These are phyloP conservation scores for Atopsyche davidsoni DNA, from an alignment of 1,140 invertebrate genomes.

Conservation along the genomic window DNA sequence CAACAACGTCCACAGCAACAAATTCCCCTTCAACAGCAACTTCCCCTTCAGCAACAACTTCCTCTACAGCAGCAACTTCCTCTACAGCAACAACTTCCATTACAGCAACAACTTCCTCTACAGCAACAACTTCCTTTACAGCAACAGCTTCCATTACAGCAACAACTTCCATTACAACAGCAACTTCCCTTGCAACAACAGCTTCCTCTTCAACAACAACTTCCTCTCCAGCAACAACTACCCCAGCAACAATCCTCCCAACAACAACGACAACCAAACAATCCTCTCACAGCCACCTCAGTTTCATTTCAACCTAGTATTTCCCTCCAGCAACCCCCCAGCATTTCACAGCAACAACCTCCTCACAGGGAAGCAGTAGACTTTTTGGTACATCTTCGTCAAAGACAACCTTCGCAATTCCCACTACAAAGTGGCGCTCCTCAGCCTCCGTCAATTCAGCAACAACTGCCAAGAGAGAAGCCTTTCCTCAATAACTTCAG, in stretches of 20 bases:
- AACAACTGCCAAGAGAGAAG: constrained; percentile 29
- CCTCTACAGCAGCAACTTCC: constrained; percentile 30
- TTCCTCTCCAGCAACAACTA: constrained; percentile 38
- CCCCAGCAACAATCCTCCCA: too few species aligned
- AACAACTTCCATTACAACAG: constrained; percentile 29
- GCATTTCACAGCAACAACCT: constrained; percentile 36
- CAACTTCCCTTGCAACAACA: constrained; percentile 29
- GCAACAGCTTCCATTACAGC: constrained; percentile 30
- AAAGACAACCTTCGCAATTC: constrained; percentile 40
- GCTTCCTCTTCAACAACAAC: constrained; percentile 33
- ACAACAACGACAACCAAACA: constrained; percentile 27
- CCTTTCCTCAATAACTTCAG: constrained; percentile 15
- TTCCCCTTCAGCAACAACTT: constrained; percentile 38
- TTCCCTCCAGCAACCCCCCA: constrained; percentile 35
- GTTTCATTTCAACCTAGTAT: constrained; percentile 49
- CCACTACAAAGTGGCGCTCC: constrained; percentile 44
- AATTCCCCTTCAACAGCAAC: constrained; percentile 33
- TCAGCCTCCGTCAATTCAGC: constrained; percentile 41
- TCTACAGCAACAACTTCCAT: constrained; percentile 20
- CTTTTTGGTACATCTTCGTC: constrained; percentile 41
- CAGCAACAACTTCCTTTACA: constrained; percentile 33
- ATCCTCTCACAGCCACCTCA: constrained; percentile 7
- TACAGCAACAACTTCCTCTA: constrained; percentile 30
- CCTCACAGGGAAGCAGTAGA: constrained; percentile 47
- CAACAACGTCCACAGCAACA: constrained; percentile 29